Conservation (phyloP, 1,140 invertebrate species). For the Dinothrombium tinctorium region DNA sequence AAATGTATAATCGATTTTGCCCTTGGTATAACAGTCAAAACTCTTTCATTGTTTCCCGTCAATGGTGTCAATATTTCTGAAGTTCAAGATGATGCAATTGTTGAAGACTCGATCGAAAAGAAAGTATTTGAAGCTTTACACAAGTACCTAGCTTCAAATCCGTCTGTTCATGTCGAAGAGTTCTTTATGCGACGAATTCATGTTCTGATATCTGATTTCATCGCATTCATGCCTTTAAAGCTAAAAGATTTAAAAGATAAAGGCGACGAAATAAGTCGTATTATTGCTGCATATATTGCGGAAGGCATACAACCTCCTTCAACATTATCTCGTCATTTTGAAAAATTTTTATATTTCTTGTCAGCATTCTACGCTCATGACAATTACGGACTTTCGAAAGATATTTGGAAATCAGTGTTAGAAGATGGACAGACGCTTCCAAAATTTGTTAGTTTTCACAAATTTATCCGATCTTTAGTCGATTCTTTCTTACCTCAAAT, state of each 20-base stretch:
- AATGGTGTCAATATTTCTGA: slow-evolving; percentile 25
- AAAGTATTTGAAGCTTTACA: slow-evolving; percentile 55
- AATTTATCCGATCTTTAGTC: slow-evolving; percentile 9
- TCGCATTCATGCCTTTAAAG: slow-evolving; percentile 73
- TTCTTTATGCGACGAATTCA: slow-evolving; percentile 66
- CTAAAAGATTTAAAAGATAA: slow-evolving; percentile 49
- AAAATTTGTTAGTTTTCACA: slow-evolving; percentile 4
- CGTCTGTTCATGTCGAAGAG: slow-evolving; percentile 19
- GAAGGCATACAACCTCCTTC: slow-evolving; percentile 55
- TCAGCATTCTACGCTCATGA: slow-evolving; percentile 9
- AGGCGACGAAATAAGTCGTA: slow-evolving; percentile 66
- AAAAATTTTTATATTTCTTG: slow-evolving; percentile 45
- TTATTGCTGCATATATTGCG: slow-evolving; percentile 42
- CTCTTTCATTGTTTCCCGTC: slow-evolving; percentile 28
- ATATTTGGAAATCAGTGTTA: slow-evolving; percentile 2
- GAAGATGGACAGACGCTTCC: not conserved
- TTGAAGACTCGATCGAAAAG: slow-evolving; percentile 47
- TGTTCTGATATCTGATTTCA: slow-evolving; percentile 67
- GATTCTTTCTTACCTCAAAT: slow-evolving; percentile 9
- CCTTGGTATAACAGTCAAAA: slow-evolving; percentile 51
- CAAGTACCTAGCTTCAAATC: slow-evolving; percentile 39
- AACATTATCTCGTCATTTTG: slow-evolving; percentile 50
- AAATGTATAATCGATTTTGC: slow-evolving; percentile 49
- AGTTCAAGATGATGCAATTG: slow-evolving; percentile 41
- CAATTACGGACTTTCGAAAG: slow-evolving; percentile 1